Evolutionary conservation across 53 echinoderm and acorn worm species (phyloP).

Genomic region (Temnopleurus reevesii): DNA sequence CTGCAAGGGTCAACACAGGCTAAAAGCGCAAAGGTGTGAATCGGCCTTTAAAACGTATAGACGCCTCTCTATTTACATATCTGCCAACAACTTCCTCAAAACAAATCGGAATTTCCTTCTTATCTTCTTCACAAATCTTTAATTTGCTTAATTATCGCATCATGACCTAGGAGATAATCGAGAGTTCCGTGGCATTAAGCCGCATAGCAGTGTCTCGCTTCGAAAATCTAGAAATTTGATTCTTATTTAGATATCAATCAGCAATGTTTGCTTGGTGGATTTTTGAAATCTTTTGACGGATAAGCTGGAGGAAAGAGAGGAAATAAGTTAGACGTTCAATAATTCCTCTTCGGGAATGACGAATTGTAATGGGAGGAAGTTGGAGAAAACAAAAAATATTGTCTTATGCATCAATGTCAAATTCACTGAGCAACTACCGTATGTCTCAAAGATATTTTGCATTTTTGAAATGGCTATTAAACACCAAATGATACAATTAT

Average conservation of each 20-base stretch:
- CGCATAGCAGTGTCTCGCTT: not conserved
- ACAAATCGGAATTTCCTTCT: constrained; percentile 21
- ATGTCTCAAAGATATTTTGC: no score
- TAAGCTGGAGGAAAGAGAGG: not conserved
- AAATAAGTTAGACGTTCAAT: constrained; percentile 17
- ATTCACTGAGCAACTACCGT: no score
- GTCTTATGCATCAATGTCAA: not conserved
- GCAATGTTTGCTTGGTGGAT: not conserved
- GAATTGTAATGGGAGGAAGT: not conserved
- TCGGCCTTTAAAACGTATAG: not conserved
- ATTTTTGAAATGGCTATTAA: no score
- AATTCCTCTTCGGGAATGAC: constrained; percentile 24
- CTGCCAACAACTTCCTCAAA: not conserved
- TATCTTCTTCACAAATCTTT: not conserved
- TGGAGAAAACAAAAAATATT: not conserved
- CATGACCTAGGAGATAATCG: not conserved
- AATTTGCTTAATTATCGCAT: constrained; percentile 18
- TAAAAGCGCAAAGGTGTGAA: no score
- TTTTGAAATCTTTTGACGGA: not conserved
- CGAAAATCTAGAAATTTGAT: not conserved
- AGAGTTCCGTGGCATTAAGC: not conserved
- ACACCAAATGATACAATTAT: no score
- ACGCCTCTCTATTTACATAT: not conserved
- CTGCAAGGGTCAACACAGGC: no score
- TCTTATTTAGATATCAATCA: constrained; percentile 18